Evolutionary conservation across 2,113 vertebrate genomes (phyloP).

Genomic region (Balaeniceps rex): DNA sequence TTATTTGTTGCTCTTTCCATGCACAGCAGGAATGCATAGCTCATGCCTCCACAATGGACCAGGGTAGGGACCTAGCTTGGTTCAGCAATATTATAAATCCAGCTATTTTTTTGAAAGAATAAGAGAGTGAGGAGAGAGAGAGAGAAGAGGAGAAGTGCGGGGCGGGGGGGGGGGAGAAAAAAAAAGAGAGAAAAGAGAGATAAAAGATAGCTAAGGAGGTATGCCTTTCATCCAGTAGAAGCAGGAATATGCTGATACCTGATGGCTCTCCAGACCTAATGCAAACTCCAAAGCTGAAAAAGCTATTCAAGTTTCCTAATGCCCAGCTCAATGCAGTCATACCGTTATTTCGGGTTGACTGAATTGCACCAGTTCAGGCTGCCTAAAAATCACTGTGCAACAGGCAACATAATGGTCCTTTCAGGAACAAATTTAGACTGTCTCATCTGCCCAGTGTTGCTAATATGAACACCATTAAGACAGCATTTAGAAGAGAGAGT

Average conservation of each 20-base stretch:
- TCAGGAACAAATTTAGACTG: neutral
- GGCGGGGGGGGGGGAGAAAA: no score
- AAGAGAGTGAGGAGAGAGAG: neutral
- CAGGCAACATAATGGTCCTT: neutral
- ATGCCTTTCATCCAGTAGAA: neutral
- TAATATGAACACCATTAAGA: neutral
- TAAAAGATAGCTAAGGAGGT: neutral
- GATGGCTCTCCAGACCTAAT: neutral
- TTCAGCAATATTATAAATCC: neutral
- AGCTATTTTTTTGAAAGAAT: neutral
- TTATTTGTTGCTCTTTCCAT: neutral
- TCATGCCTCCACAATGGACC: neutral
- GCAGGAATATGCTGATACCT: neutral
- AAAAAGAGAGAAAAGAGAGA: neutral
- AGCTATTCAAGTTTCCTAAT: neutral
- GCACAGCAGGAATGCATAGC: neutral
- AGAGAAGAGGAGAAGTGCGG: neutral
- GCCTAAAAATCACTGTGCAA: neutral
- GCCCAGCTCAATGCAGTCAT: neutral
- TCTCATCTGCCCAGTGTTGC: neutral
- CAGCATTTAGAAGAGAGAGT: neutral
- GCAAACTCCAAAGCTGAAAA: neutral
- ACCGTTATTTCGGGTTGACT: neutral
- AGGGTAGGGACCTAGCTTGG: neutral
- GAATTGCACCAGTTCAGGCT: neutral